A percentile compares a stretch with the other conserved stretches of the same genome.
phyloP scores from a whole-genome alignment of 2,888 invertebrate genomes.

The Horisme vitalbata region DNA sequence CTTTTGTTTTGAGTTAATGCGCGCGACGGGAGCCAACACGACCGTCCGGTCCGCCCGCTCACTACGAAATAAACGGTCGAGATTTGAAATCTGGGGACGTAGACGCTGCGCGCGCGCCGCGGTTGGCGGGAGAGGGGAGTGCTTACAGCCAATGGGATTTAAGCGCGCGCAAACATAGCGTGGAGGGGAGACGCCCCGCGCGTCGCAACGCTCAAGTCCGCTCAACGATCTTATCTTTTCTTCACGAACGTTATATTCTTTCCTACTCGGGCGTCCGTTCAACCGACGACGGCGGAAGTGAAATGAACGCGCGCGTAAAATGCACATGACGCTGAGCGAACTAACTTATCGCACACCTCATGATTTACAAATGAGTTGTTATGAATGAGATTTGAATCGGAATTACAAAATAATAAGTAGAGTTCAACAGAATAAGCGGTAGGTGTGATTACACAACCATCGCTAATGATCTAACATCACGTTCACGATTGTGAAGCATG shows the following conservation, averaged over 20 bases:
- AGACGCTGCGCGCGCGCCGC: slow-evolving; percentile 76
- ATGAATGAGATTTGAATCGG: slow-evolving; percentile 38
- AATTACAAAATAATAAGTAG: slow-evolving; percentile 28
- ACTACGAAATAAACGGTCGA: slow-evolving; percentile 81
- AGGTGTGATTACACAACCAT: slow-evolving; percentile 15
- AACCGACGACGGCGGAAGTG: slow-evolving; percentile 76
- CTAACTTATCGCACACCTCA: slow-evolving; percentile 33
- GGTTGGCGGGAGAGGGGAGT: slow-evolving; percentile 49
- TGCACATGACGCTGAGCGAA: slow-evolving; percentile 49
- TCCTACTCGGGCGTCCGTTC: slow-evolving; percentile 73
- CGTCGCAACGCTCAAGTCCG: slow-evolving; percentile 27
- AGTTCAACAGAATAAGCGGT: slow-evolving; percentile 15
- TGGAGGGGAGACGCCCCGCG: slow-evolving; percentile 60
- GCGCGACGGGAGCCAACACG: slow-evolving; percentile 46
- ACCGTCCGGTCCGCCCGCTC: slow-evolving; percentile 66
- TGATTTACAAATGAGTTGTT: slow-evolving; percentile 28
- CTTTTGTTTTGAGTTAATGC: slow-evolving; percentile 59
- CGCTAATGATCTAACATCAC: slow-evolving; percentile 17
- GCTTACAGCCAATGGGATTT: slow-evolving; percentile 55
- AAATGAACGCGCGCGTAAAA: slow-evolving; percentile 77
- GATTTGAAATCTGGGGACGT: slow-evolving; percentile 80
- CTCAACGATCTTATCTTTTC: slow-evolving; percentile 73
- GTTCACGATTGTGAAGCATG: slow-evolving; percentile 17
- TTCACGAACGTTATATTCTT: slow-evolving; percentile 76
- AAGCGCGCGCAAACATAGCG: slow-evolving; percentile 68